Evolutionary conservation across 2,113 vertebrate genomes (phyloP), one percentile per base, ranked within the genome.

Genomic region (Galemys pyrenaicus): DNA sequence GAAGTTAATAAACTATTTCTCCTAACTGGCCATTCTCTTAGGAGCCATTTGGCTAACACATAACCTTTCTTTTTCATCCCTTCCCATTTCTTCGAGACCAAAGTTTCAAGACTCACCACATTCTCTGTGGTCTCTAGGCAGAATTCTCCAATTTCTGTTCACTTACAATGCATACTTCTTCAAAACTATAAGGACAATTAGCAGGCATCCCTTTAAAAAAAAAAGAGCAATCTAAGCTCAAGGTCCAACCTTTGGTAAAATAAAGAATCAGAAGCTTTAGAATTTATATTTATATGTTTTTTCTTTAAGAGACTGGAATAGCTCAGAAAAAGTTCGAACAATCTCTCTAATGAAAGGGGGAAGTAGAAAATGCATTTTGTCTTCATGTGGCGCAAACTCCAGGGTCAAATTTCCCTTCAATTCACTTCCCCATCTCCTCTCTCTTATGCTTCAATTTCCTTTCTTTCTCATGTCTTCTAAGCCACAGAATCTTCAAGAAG

Each of bases 401-500:
- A 73, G 19, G 20, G 2, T 92, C 46, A 77, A 32, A 65, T 32
- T 30, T 58, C 30, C 58, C 35, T 51, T 22, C 17, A 12, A 13
- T 30, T 11, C 8, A 9, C 0, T 9, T 16, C 28, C 3, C 3
- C 4, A 3, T 17, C 3, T 26, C 7, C 1, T 4, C 5, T 30
- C 6, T 6, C 24, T 2, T 22, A 8, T 1, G 5, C 1, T 20
- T 62, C 17, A 2, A 0, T 22, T 82, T 3, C 19, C n/a, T 80
- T 35, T 16, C 26, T 0, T 54, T 62, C 7, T 35, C 20, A 39
- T 60, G 0, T 58, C 39, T 84, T 71, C 54, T 65, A 77, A 87
- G 13, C 15, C 19, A 46, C 3, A 90, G 51, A 49, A 68, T 54
- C 56, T 71, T 13, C 3, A 80, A 44, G 9, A 78, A 79, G 37